Conservation (phyloP, 1,140 invertebrate species). For the Zaprionus davidi region DNA sequence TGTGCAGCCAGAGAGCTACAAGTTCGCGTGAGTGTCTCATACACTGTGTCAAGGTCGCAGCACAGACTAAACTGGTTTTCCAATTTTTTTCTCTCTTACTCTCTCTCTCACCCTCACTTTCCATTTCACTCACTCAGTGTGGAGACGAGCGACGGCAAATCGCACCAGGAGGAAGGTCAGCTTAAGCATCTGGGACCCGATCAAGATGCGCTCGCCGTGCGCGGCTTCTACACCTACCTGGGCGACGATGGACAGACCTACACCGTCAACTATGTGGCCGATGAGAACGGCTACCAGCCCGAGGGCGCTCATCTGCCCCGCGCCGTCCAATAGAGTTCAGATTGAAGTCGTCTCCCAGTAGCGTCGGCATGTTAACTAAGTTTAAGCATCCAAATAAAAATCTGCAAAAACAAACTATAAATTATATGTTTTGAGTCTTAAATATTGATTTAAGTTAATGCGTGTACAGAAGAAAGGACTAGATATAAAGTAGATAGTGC, state of each 20-base stretch:
- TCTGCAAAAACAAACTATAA: background rate
- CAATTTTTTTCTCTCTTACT: background rate
- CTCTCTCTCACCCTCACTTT: slow-evolving; percentile 13
- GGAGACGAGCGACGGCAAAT: slow-evolving; percentile 89
- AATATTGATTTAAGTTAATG: background rate
- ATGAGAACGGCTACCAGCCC: slow-evolving; percentile 91
- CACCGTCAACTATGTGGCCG: slow-evolving; percentile 89
- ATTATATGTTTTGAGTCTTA: background rate
- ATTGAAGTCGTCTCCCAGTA: background rate
- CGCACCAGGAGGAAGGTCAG: slow-evolving; percentile 87
- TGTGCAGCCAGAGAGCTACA: slow-evolving; percentile 71
- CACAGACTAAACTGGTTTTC: slow-evolving; percentile 47
- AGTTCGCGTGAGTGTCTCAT: slow-evolving; percentile 59
- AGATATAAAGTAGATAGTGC: too few relatives aligned
- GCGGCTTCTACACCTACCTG: slow-evolving; percentile 86
- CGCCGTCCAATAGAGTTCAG: slow-evolving; percentile 54
- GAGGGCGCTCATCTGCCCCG: slow-evolving; percentile 86
- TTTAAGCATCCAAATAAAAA: slow-evolving; percentile 57
- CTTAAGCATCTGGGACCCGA: slow-evolving; percentile 85
- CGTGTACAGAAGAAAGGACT: too few relatives aligned
- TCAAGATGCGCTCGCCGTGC: slow-evolving; percentile 85
- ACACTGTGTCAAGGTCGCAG: slow-evolving; percentile 64
- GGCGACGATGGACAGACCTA: slow-evolving; percentile 89
- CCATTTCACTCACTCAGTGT: slow-evolving; percentile 84
- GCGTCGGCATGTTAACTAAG: slow-evolving; percentile 63